phyloP scores from a whole-genome alignment of 2,888 invertebrate species.

The Muschampia plurimacula region DNA sequence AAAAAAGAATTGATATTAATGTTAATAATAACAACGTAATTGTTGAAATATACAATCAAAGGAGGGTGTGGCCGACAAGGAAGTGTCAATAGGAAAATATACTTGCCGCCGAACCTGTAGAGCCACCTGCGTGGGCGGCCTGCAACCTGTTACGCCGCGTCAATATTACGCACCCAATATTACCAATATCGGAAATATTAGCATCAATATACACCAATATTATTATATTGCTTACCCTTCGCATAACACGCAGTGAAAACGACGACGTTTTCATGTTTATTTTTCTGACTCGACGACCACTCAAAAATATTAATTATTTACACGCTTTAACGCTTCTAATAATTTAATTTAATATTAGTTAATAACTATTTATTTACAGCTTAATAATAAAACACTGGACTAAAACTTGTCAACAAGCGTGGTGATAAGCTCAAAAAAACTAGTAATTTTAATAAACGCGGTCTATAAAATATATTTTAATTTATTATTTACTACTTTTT shows the following conservation, averaged over 20 bases:
- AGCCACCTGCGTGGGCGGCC: constrained; percentile 53
- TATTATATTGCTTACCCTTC: constrained; percentile 87
- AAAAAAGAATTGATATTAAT: not conserved
- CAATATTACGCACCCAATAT: constrained; percentile 41
- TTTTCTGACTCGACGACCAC: constrained; percentile 55
- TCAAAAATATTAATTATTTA: constrained; percentile 44
- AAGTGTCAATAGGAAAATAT: constrained; percentile 55
- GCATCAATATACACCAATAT: constrained; percentile 31
- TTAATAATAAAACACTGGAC: constrained; percentile 34
- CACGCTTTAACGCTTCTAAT: constrained; percentile 38
- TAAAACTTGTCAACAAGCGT: constrained; percentile 6
- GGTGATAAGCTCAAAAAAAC: constrained; percentile 15
- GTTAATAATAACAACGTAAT: not conserved
- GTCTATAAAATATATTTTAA: constrained; percentile 52
- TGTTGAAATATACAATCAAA: not conserved
- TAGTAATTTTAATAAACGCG: constrained; percentile 6
- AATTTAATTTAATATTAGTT: constrained; percentile 22
- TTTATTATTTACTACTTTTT: constrained; percentile 42
- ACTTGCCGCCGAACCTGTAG: constrained; percentile 69
- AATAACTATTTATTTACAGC: constrained; percentile 18
- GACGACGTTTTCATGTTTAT: constrained; percentile 92
- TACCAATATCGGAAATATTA: constrained; percentile 22
- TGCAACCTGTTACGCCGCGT: constrained; percentile 54
- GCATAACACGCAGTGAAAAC: constrained; percentile 91
- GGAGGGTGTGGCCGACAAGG: constrained; percentile 67